phyloP scores from a whole-genome alignment of 2,797 vertebrate species.

The Prionace glauca region DNA sequence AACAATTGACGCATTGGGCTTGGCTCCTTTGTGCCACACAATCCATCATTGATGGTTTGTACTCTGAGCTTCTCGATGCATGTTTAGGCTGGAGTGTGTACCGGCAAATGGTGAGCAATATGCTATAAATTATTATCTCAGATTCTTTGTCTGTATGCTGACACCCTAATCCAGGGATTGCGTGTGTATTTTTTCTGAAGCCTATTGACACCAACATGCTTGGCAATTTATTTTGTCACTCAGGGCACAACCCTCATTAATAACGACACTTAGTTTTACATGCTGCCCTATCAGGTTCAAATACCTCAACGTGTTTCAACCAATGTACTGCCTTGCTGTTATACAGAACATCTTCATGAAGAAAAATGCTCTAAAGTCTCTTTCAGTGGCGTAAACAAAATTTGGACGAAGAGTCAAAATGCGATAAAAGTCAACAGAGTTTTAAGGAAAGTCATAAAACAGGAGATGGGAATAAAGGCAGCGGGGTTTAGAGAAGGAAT shows the following conservation, averaged over 20 bases:
- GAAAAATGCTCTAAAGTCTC: not conserved
- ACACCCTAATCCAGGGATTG: not conserved
- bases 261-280: not conserved
- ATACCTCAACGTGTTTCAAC: not conserved
- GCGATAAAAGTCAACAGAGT: not conserved
- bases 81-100: not conserved
- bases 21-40: conserved; percentile 3
- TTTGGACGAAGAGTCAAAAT: not conserved
- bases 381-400: not conserved
- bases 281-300: not conserved
- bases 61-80: not conserved
- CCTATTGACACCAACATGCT: not conserved
- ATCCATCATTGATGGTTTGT: conserved; percentile 13
- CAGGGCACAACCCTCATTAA: not conserved
- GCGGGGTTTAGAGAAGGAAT: not conserved
- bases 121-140: not conserved
- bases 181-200: not conserved
- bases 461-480: not conserved
- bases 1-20: not conserved
- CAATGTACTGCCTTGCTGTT: not conserved
- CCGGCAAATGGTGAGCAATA: not conserved
- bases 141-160: not conserved
- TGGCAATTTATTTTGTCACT: conserved; percentile 11
- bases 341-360: not conserved
- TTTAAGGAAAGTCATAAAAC: not conserved